phyloP scores from a whole-genome alignment of 2,888 invertebrate species.

The Chalcis sispes region DNA sequence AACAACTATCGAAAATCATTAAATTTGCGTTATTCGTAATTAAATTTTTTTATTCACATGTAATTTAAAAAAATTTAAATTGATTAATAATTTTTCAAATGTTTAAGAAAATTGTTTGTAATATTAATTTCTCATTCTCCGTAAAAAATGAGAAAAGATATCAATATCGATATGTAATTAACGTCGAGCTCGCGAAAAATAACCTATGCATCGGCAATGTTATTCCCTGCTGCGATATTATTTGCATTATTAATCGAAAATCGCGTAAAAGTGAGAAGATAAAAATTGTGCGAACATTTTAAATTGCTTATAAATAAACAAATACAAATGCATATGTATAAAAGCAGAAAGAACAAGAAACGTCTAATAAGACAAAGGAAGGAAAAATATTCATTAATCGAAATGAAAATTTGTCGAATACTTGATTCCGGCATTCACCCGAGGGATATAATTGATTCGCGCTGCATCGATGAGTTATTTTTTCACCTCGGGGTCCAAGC shows the following conservation, averaged over 20 bases:
- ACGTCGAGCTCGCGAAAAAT: conserved; percentile 15
- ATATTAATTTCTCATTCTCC: no score
- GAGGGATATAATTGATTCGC: conserved; percentile 38
- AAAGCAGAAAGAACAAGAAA: background rate
- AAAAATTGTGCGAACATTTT: background rate
- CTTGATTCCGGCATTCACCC: background rate
- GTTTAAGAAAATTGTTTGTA: no score
- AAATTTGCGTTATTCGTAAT: no score
- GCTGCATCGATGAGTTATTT: conserved; percentile 42
- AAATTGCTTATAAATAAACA: background rate
- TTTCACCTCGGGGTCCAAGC: background rate
- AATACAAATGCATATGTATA: background rate
- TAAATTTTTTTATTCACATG: no score
- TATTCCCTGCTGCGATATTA: background rate
- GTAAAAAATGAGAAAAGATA: background rate
- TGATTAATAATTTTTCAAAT: no score
- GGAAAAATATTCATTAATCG: conserved; percentile 18
- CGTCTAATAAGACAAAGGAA: background rate
- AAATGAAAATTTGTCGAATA: conserved; percentile 39
- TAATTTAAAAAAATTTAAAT: no score
- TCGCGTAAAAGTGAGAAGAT: background rate
- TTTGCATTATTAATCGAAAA: conserved; percentile 8
- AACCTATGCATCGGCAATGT: no score
- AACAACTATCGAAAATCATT: no score
- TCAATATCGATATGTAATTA: conserved; percentile 40